Evolutionary conservation across 2,888 invertebrate genomes (phyloP), one percentile per base, ranked within the genome.

Genomic region (Brassicogethes aeneus): DNA sequence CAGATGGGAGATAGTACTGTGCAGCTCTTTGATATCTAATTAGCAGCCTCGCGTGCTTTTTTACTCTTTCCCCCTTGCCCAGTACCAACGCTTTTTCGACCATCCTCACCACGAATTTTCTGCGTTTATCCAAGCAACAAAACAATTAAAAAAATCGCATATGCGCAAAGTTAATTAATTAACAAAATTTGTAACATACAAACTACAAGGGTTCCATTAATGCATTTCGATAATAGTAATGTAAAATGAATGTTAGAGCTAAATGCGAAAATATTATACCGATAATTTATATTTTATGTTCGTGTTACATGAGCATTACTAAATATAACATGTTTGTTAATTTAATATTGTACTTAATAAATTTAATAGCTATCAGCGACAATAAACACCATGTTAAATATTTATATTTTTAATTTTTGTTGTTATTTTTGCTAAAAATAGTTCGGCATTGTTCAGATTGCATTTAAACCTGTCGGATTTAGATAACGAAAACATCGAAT

Each of bases 11-110:
- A 61, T 62, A 62, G 53, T 55, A 58, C 60, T 60, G 57, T 56
- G 58, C 56, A 51, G 55, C 54, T 50, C 57, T 58, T 60, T 61
- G 59, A 64, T 61, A 60, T 59, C 59, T 63, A 65, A 65, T 65
- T 64, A 64, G 62, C 53, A 53, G 54, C 45, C 47, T 52, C 48
- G 49, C 50, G 46, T 52, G 44, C 36, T 41, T 37, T 40, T 44
- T 42, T 35, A 15, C 12, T 32, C 10, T n/a, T n/a, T n/a, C n/a
- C 23, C 23, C 23, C 23, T 7, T 7, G 23, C 5, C 23, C 23
- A 10, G 23, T 23, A 23, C 23, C 5, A 23, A 5, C 23, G 23
- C 23, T 23, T 7, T 23, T 23, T 23, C 23, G 23, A 23, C 23
- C 23, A 23, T 23, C 23, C 23, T 23, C 5, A 23, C 23, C 5